Base-by-base conservation (phyloP, 2,888 invertebrate species). In the Nemotelus nigrinus region DNA sequence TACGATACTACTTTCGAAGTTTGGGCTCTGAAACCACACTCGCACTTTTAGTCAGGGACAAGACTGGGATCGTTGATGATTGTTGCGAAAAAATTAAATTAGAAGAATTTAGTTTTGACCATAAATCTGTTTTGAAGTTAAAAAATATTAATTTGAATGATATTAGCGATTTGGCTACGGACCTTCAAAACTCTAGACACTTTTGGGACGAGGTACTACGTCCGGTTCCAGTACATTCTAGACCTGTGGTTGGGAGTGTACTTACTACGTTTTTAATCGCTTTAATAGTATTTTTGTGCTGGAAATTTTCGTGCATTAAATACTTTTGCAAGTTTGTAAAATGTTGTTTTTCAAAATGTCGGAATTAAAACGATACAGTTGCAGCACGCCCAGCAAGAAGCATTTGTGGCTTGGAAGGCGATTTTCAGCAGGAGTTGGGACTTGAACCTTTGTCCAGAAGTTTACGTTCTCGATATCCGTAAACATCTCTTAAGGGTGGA, bases 31-130 rank as follows among this genome's bases (percentile, higher is more conserved):
- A 64, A 3, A 44, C 7, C 6, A 2, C 7, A 47, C 8, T 41
- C 39, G 43, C 39, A 3, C 7, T 64, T 7, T 10, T 2, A 10
- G 7, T n/a, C 43, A 64, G 44, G 44, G 64, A 64, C n/a, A 64
- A 64, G 44, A n/a, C 45, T 64, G 1, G 7, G 8, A 8, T 64
- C 7, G 44, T 5, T 3, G 25, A 64, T 64, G 64, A 64, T 6
- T 64, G 64, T 64, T 64, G 64, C 43, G 64, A 64, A n/a, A 64
- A 41, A 2, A 64, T 39, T 44, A 64, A 64, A 25, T 64, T 64
- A 44, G 44, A 44, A 2, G 44, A 64, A 39, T 7, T 64, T 41
- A 10, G 7, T 7, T 64, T 44, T n/a, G 43, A 64, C 41, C 7
- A 8, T 4, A 44, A 64, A 44, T n/a, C 64, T 3, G 44, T 64